Evolutionary conservation across 2,797 vertebrate genomes (phyloP), one percentile per base, ranked within the genome.

Genomic region (Podargus strigoides): DNA sequence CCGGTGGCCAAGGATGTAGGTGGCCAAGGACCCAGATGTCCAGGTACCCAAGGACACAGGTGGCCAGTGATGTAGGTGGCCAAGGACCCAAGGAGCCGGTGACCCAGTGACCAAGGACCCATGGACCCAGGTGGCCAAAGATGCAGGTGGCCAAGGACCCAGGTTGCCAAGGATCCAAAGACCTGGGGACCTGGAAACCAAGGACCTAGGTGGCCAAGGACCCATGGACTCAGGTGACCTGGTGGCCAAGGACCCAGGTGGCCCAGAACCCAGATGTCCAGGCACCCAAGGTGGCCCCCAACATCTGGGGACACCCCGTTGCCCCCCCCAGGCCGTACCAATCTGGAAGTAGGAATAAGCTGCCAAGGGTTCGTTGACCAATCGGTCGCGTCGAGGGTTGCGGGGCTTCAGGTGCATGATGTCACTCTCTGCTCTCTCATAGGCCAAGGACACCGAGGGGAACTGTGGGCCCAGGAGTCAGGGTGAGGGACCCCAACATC

Each of bases 331-430:
- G 44, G 21, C 50, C 63, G 2, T 67, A 99, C 98, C 98, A 1
- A 99, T 98, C 97, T 99, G 98, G 93, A 99, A 99, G 90, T 99
- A 99, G 6, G 98, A 99, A 59, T 99, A 99, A 39, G 96, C 98
- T 1, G 98, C 98, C 92, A 99, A 96, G 4, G 98, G 96, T 92
- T 99, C 98, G 0, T 99, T 99, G 70, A 99, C 98, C 95, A 99
- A 89, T 4, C 98, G 97, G 94, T 99, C 98, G 6, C 97, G 97
- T 21, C 98, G 98, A 1, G 98, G 98, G 97, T 99, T 98, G 55
- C 98, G 98, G 4, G 98, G 98, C 28, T 98, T 98, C 69, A 99
- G 97, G 76, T 99, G 97, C 98, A 99, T 99, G 93, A 99, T 99
- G 97, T 99, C 98, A 17, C 98, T 99, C 93, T 99, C 98, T 0